These are phyloP conservation scores for Steinernema khuongi DNA, from an alignment of 1,140 invertebrate species.

Conservation along the genomic window DNA sequence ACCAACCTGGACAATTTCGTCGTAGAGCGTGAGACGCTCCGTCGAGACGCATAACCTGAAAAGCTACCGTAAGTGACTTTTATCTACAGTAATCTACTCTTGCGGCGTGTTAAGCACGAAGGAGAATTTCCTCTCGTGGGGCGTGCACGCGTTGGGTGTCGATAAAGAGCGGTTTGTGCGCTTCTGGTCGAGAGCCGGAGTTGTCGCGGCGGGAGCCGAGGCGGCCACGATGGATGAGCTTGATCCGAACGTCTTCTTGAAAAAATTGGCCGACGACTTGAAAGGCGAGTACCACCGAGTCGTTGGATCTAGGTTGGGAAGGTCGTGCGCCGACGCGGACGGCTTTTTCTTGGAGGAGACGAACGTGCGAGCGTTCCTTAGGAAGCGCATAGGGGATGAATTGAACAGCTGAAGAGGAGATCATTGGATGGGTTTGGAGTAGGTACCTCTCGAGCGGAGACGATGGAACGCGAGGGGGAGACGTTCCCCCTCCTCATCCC, in stretches of 20 bases:
- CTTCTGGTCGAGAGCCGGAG: not conserved
- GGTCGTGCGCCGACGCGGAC: not conserved
- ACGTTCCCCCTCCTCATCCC: not conserved
- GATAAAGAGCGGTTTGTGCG: not conserved
- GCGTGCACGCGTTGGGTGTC: not conserved
- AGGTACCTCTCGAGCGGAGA: not conserved
- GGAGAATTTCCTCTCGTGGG: not conserved
- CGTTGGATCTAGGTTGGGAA: not conserved
- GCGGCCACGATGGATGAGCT: not conserved
- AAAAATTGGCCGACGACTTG: not conserved
- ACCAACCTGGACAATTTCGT: not conserved
- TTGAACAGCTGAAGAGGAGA: not conserved
- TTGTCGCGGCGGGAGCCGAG: not conserved
- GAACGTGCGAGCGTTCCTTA: slow-evolving; percentile 1
- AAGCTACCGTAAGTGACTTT: not conserved
- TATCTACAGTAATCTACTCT: not conserved
- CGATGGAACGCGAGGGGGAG: not conserved
- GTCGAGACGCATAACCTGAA: not conserved
- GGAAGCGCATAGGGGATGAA: not conserved
- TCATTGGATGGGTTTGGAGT: not conserved
- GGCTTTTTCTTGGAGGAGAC: not conserved
- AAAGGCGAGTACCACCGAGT: not conserved
- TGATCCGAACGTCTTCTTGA: not conserved
- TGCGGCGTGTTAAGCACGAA: not conserved
- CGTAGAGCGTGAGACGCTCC: not conserved